A percentile compares a stretch with the other conserved stretches of the same genome.
These are phyloP conservation scores for Sphaeramia orbicularis DNA, from an alignment of 2,797 vertebrate species.

Conservation along the genomic window DNA sequence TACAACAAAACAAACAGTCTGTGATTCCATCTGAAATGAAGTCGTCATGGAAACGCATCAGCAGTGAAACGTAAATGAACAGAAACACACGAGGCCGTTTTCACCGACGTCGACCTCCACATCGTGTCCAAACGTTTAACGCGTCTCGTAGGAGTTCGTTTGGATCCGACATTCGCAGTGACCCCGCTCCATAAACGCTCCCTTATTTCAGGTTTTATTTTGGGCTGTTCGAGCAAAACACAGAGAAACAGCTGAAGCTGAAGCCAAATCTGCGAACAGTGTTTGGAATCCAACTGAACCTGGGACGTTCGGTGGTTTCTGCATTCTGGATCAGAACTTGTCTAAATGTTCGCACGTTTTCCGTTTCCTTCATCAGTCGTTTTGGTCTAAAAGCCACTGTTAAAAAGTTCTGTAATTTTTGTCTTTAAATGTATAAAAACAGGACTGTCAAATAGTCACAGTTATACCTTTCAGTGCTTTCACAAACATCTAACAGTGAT, in stretches of 20 bases:
- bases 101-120: no score
- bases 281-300: no score
- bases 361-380: constrained; percentile 11
- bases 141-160: constrained; percentile 33
- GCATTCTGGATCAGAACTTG: not conserved
- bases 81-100: constrained; percentile 50
- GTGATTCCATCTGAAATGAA: constrained; percentile 49
- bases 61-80: constrained; percentile 62
- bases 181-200: constrained; percentile 10
- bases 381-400: not conserved
- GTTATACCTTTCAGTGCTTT: no score
- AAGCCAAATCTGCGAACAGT: not conserved
- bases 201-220: constrained; percentile 22
- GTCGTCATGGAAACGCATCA: constrained; percentile 55
- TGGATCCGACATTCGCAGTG: constrained; percentile 30
- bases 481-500: no score
- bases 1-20: constrained; percentile 55
- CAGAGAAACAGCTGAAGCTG: not conserved
- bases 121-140: constrained; percentile 39
- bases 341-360: constrained; percentile 11
- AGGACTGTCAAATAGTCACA: no score
- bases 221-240: constrained; percentile 9
- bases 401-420: no score
- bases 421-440: no score
- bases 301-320: no score